phyloP scores from a whole-genome alignment of 1,140 invertebrate genomes.

The Drosophila orosa region DNA sequence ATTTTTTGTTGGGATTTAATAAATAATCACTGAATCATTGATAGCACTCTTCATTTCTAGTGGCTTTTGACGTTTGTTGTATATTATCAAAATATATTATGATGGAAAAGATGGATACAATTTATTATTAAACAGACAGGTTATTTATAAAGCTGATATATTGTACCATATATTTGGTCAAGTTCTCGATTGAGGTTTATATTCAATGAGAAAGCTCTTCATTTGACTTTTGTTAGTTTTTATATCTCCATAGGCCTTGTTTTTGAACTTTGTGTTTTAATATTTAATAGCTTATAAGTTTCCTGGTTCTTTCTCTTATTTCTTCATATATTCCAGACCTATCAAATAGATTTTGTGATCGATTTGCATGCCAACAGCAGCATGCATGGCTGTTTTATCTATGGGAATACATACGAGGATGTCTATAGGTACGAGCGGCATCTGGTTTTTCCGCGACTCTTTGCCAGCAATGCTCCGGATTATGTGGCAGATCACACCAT shows the following conservation, averaged over 20 bases:
- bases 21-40: not conserved
- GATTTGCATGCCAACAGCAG: slow-evolving; percentile 97
- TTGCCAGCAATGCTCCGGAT: slow-evolving; percentile 93
- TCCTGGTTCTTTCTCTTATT: not conserved
- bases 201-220: too few relatives aligned
- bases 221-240: too few relatives aligned
- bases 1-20: not conserved
- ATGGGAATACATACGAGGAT: slow-evolving; percentile 98
- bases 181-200: not conserved
- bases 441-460: slow-evolving; percentile 94
- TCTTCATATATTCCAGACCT: slow-evolving; percentile 85
- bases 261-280: too few relatives aligned
- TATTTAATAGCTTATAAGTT: too few relatives aligned
- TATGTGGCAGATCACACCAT: slow-evolving; percentile 92
- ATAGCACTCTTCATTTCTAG: not conserved
- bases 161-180: not conserved
- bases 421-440: slow-evolving; percentile 92
- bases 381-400: slow-evolving; percentile 96
- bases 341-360: slow-evolving; percentile 95
- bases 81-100: not conserved
- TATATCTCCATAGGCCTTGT: too few relatives aligned
- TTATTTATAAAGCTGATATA: not conserved
- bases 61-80: not conserved
- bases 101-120: not conserved
- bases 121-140: slow-evolving; percentile 7